A percentile compares a stretch with the other conserved stretches of the same genome.
Conservation (phyloP, 2,797 vertebrate genomes). For the Peromyscus aztecus region DNA sequence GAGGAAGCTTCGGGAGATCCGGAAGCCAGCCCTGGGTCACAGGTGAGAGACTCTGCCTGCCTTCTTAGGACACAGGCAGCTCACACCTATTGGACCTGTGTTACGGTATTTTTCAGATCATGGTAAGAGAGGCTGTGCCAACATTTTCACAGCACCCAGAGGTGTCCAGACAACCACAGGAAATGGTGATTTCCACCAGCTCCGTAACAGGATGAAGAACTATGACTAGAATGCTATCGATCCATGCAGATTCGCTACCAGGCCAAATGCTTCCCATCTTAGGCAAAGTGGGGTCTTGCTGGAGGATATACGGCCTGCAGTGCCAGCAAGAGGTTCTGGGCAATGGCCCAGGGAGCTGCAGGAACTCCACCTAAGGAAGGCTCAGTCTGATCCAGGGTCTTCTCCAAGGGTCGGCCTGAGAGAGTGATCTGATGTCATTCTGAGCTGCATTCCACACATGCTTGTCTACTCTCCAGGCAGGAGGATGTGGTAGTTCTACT, state of each 20-base stretch:
- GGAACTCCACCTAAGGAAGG: not conserved
- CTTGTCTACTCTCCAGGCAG: not conserved
- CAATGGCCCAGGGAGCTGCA: not conserved
- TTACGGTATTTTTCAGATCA: not conserved
- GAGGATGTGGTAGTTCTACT: not conserved
- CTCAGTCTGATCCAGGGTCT: not conserved
- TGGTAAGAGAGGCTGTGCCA: not conserved
- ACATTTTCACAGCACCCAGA: slow-evolving; percentile 7
- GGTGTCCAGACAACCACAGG: not conserved
- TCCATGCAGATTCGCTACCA: not conserved
- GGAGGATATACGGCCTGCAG: too few relatives aligned
- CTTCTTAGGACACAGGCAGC: not conserved
- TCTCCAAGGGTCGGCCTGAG: not conserved
- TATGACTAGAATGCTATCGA: not conserved
- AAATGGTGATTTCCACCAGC: not conserved
- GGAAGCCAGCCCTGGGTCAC: not conserved
- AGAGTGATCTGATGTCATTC: not conserved
- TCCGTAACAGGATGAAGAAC: not conserved
- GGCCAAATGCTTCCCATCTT: slow-evolving; percentile 5
- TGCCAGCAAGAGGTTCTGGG: not conserved
- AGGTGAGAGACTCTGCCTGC: not conserved
- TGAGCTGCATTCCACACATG: not conserved
- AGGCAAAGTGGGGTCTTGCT: not conserved
- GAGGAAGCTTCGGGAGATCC: not conserved
- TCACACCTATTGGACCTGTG: not conserved